Base-by-base conservation (phyloP, 2,888 invertebrate species). In the Selenia dentaria region DNA sequence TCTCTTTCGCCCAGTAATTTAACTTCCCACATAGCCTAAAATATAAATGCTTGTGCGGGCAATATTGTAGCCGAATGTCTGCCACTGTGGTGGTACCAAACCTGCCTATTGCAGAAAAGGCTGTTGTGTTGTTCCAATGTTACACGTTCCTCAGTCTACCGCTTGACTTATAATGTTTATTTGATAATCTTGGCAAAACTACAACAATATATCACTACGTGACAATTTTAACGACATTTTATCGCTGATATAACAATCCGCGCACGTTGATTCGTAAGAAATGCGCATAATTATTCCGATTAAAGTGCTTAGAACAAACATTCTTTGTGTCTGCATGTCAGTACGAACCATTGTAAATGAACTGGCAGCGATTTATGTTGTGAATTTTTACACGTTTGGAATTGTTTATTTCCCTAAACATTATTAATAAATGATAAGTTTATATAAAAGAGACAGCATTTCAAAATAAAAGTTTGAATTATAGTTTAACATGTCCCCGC, bases 211-310 rank as follows among this genome's bases (percentile, higher is more conserved):
- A 20, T 26, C 31, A 3, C 6, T 18, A 31, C 36, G 36, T 43
- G 42, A 34, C 31, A 4, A 10, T 5, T 22, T n/a, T 10, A 27
- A 5, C 11, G 8, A 14, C 9, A 12, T 16, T 16, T 8, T 9
- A 12, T 18, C 2, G 40, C 36, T 36, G 36, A 25, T 13, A 11
- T 16, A 0, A 2, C 18, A 54, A 44, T 44, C 46, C 1, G 1
- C 24, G 16, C 51, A 50, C 55, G 55, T 55, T n/a, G 37, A 24
- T 35, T 55, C 20, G 12, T 13, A 22, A 33, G 43, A 52, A 37
- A 46, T 36, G 34, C 33, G 24, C 33, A 33, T 32, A 33, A 18
- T 24, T 34, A 39, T 45, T 38, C 22, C 28, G 22, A 45, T 39
- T 9, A 25, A 13, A 11, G 12, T 44, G 37, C 47, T 39, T 48